Evolutionary conservation across 2,888 invertebrate species (phyloP).

Genomic region (Dione vanillae): DNA sequence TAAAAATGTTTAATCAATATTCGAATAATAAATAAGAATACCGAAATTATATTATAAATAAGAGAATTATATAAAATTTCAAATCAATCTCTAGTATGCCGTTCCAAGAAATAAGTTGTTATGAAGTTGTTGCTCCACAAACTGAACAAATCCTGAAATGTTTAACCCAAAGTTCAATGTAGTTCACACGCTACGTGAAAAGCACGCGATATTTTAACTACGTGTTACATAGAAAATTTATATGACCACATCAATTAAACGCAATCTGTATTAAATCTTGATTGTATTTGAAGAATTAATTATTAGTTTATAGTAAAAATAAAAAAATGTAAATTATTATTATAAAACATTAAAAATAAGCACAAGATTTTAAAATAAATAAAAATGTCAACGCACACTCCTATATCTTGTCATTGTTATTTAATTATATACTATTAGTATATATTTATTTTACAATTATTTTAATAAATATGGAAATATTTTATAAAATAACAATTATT

Average conservation of each 20-base stretch:
- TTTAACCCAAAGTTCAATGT: slow-evolving; percentile 33
- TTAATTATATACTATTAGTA: too few species aligned
- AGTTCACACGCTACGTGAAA: slow-evolving; percentile 37
- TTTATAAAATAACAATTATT: too few species aligned
- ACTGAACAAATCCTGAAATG: slow-evolving; percentile 27
- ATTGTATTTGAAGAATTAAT: not conserved
- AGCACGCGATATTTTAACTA: slow-evolving; percentile 31
- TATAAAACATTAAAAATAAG: too few species aligned
- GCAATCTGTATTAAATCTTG: not conserved
- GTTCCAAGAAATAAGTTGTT: slow-evolving; percentile 5
- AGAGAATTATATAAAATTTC: not conserved
- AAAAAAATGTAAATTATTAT: too few species aligned
- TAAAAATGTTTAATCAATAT: too few species aligned
- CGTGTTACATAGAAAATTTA: not conserved
- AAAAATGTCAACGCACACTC: too few species aligned
- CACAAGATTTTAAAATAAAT: too few species aligned
- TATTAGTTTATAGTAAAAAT: not conserved
- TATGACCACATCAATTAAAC: slow-evolving; percentile 10
- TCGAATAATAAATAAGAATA: too few species aligned
- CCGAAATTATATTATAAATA: not conserved
- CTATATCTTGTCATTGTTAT: too few species aligned
- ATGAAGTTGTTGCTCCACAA: slow-evolving; percentile 18
- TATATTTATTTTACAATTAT: too few species aligned
- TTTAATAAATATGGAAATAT: too few species aligned
- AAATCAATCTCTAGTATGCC: too few species aligned